A percentile compares a stretch with the other conserved stretches of the same genome.
These are phyloP conservation scores for Leptogaster cylindrica DNA, from an alignment of 2,888 invertebrate species.

Conservation along the genomic window DNA sequence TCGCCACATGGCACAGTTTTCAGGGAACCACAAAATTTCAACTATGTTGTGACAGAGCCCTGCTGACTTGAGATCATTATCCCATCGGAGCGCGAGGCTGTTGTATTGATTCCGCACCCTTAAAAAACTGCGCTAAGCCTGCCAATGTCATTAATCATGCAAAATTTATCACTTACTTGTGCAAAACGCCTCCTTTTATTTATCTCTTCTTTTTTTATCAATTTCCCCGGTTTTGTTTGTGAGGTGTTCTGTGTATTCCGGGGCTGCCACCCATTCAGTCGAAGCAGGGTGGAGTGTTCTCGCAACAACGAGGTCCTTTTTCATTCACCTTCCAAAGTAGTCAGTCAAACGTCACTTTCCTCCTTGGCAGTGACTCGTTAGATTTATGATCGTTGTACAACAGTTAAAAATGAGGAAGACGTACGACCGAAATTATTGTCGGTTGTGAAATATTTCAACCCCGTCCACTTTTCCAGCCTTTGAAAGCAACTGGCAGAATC, in stretches of 20 bases:
- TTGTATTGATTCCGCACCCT: too few relatives aligned
- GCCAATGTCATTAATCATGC: conserved; percentile 46
- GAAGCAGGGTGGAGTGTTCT: conserved; percentile 5
- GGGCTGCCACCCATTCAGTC: not conserved
- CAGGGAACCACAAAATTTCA: too few relatives aligned
- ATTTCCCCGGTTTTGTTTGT: not conserved
- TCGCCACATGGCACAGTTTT: too few relatives aligned
- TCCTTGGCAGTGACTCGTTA: conserved; percentile 41
- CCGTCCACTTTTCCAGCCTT: not conserved
- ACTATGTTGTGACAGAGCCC: too few relatives aligned
- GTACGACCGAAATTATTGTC: conserved; percentile 42
- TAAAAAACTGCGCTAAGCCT: too few relatives aligned
- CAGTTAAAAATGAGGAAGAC: conserved; percentile 5
- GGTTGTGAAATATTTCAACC: conserved; percentile 31
- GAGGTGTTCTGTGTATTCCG: not conserved
- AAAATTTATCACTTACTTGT: conserved; percentile 46
- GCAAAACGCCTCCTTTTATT: conserved; percentile 41
- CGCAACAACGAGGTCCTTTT: conserved; percentile 1
- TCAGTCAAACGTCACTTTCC: conserved; percentile 44
- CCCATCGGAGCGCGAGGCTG: conserved; percentile 16
- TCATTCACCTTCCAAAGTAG: conserved; percentile 25
- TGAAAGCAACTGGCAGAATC: conserved; percentile 4
- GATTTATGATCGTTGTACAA: conserved; percentile 44
- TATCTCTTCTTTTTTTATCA: conserved; percentile 17
- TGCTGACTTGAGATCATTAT: too few relatives aligned